Percentiles rank a stretch among this genome's conserved stretches.
These are phyloP conservation scores for Henricia sp. DNA, from an alignment of 53 echinoderm and acorn worm species.

Conservation along the genomic window DNA sequence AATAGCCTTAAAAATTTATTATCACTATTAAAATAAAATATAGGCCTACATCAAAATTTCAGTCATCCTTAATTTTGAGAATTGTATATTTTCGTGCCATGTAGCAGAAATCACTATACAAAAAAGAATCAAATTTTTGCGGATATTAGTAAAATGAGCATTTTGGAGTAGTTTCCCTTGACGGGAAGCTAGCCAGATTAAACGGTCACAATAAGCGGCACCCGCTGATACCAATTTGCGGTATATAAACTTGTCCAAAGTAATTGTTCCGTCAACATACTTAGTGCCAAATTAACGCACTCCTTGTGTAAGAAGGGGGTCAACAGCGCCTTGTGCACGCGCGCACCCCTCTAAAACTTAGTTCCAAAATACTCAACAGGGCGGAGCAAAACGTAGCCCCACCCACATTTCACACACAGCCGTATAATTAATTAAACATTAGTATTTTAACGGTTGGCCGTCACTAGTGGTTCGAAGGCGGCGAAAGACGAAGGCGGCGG, in stretches of 20 bases:
- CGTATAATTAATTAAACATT: constrained; percentile 1
- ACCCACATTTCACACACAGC: neutral
- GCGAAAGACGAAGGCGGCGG: neutral
- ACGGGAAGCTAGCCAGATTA: neutral
- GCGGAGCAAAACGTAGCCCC: too few species aligned
- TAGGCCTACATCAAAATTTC: too few species aligned
- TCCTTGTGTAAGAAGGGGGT: neutral
- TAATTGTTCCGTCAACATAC: constrained; percentile 34
- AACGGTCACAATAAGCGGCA: too few species aligned
- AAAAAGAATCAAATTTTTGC: constrained; percentile 11
- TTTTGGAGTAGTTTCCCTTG: constrained; percentile 6
- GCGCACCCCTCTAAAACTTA: neutral
- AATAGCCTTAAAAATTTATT: too few species aligned
- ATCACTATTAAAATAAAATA: too few species aligned
- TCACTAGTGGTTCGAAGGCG: neutral
- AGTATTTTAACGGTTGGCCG: neutral
- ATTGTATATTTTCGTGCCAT: too few species aligned
- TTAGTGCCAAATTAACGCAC: constrained; percentile 1
- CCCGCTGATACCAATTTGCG: too few species aligned
- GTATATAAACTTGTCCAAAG: constrained; percentile 25
- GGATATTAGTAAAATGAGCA: constrained; percentile 30
- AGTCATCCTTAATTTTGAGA: too few species aligned
- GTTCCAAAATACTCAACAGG: neutral
- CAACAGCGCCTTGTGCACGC: neutral
- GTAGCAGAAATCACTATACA: constrained; percentile 19